Conservation (phyloP, 2,888 invertebrate species). For the Meta bourneti region DNA sequence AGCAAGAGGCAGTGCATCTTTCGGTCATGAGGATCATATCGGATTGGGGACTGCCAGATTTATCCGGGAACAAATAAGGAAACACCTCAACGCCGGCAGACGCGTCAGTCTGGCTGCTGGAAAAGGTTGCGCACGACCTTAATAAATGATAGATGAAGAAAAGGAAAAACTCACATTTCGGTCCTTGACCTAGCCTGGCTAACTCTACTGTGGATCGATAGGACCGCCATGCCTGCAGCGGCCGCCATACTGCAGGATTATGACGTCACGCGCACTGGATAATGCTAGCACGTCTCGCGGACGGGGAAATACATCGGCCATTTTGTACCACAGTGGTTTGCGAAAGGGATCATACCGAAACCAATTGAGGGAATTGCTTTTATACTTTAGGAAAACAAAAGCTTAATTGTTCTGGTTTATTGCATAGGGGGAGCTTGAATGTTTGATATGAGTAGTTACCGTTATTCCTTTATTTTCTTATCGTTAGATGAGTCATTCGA, state of each 20-base stretch:
- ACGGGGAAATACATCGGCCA: background rate
- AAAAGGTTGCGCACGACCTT: constrained; percentile 42
- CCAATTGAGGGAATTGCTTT: background rate
- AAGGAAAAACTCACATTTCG: constrained; percentile 40
- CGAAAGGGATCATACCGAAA: background rate
- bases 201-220: constrained; percentile 55
- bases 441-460: background rate
- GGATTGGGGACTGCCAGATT: background rate
- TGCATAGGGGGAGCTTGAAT: background rate
- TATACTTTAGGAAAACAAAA: background rate
- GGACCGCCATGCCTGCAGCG: constrained; percentile 51
- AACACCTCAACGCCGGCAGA: constrained; percentile 16
- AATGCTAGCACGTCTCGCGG: background rate
- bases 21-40: too few relatives aligned
- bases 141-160: constrained; percentile 67
- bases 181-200: constrained; percentile 66
- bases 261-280: constrained; percentile 62
- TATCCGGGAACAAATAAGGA: background rate
- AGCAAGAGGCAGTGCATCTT: too few relatives aligned
- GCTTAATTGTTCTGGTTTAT: constrained; percentile 8
- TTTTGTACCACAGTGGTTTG: constrained; percentile 22
- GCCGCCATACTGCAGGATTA: constrained; percentile 67
- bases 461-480: background rate
- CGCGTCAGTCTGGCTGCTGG: constrained; percentile 19
- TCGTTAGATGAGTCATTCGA: background rate